Conservation (phyloP, 30 jellyfish, hydroid and myxozoan species). For the Sanderia malayensis region DNA sequence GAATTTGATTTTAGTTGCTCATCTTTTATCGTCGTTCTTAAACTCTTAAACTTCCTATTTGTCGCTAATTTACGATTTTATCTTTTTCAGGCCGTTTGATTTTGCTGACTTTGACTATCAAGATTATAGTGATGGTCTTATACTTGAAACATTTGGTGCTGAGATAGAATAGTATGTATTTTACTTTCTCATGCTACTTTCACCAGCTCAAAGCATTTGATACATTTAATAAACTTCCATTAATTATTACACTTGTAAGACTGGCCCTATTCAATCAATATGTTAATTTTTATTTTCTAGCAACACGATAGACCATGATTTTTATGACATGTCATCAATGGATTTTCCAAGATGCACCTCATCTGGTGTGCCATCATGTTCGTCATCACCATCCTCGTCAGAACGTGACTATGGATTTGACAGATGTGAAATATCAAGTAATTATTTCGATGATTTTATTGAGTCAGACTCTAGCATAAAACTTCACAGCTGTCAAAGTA, state of each 20-base stretch:
- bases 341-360: slow-evolving; percentile 43
- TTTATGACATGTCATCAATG: slow-evolving; percentile 15
- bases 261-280: too few relatives aligned
- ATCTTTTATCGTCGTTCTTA: too few relatives aligned
- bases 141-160: slow-evolving; percentile 52
- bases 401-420: slow-evolving; percentile 57
- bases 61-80: too few relatives aligned
- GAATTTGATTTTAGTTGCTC: too few relatives aligned
- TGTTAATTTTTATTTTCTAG: slow-evolving; percentile 1
- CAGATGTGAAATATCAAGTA: slow-evolving; percentile 20
- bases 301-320: slow-evolving; percentile 19
- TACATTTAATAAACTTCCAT: too few relatives aligned
- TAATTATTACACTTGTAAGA: too few relatives aligned
- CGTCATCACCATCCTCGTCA: slow-evolving; percentile 63
- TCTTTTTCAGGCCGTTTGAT: slow-evolving; percentile 38
- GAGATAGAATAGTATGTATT: slow-evolving; percentile 52
- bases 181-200: too few relatives aligned
- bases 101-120: slow-evolving; percentile 30
- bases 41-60: too few relatives aligned
- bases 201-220: too few relatives aligned
- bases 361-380: slow-evolving; percentile 54
- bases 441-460: slow-evolving; percentile 25
- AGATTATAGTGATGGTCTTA: slow-evolving; percentile 21
- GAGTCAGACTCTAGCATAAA: slow-evolving; percentile 36
- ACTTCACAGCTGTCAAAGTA: slow-evolving; percentile 31